These are phyloP conservation scores for Microchrysa polita DNA, from an alignment of 2,888 invertebrate genomes.

Conservation along the genomic window DNA sequence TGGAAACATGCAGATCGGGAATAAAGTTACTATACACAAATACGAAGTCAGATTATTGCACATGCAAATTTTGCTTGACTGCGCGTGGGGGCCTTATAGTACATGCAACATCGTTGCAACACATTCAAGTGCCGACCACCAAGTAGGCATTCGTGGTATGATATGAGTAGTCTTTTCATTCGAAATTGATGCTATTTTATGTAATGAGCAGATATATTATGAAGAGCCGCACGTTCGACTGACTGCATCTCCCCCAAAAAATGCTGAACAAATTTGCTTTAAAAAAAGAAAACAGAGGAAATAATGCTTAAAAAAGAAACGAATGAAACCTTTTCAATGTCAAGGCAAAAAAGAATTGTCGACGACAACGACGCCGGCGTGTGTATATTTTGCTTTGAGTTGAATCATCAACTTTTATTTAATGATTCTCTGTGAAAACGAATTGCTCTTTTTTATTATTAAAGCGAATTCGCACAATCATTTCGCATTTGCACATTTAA, in stretches of 20 bases:
- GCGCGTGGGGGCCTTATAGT: background rate
- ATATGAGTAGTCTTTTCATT: background rate
- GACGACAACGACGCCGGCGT: background rate
- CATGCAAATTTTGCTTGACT: background rate
- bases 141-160: background rate
- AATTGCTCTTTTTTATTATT: background rate
- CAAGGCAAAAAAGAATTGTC: slow-evolving; percentile 15
- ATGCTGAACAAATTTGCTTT: background rate
- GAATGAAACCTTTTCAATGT: slow-evolving; percentile 28
- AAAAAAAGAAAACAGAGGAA: background rate
- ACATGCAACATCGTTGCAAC: background rate
- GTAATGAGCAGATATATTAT: background rate
- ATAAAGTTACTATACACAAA: too few relatives aligned
- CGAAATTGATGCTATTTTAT: slow-evolving; percentile 1
- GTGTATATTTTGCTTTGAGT: background rate
- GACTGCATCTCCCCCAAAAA: background rate
- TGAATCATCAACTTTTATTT: background rate
- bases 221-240: too few relatives aligned
- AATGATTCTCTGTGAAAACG: background rate
- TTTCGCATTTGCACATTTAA: background rate
- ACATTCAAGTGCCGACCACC: slow-evolving; percentile 3
- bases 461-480: background rate
- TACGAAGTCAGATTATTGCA: too few relatives aligned
- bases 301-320: background rate
- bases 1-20: too few relatives aligned